A percentile compares a stretch with the other conserved stretches of the same genome.
These are phyloP conservation scores for Uloborus plumipes DNA, from an alignment of 2,888 invertebrate genomes.

Conservation along the genomic window DNA sequence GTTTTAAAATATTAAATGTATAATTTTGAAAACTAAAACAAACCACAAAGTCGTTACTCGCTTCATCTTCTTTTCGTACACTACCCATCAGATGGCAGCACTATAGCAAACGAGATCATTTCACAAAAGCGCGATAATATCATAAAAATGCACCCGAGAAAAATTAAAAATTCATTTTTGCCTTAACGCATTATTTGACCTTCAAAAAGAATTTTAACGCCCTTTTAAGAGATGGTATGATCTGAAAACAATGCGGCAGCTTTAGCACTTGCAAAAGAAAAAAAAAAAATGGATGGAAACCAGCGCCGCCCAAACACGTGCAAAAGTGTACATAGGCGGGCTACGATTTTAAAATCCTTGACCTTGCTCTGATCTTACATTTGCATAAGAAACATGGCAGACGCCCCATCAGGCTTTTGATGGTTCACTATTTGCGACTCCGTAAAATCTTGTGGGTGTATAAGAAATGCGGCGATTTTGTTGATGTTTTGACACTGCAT, in stretches of 20 bases:
- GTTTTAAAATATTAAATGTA: too few species aligned
- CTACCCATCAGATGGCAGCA: constrained; percentile 1
- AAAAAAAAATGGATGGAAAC: constrained; percentile 13
- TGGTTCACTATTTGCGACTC: too few species aligned
- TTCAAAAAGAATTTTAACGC: constrained; percentile 49
- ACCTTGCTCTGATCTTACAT: constrained; percentile 44
- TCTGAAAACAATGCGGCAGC: not conserved
- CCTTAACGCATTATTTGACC: constrained; percentile 21
- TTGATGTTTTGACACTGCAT: too few species aligned
- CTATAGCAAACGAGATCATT: not conserved
- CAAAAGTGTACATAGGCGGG: constrained; percentile 20
- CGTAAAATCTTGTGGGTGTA: too few species aligned
- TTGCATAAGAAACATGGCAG: constrained; percentile 32
- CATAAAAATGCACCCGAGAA: not conserved
- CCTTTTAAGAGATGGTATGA: constrained; percentile 14
- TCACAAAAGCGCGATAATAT: not conserved
- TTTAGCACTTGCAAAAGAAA: constrained; percentile 1
- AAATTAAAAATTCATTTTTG: not conserved
- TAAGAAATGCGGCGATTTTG: too few species aligned
- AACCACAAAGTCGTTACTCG: too few species aligned
- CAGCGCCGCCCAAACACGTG: constrained; percentile 44
- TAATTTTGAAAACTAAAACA: too few species aligned
- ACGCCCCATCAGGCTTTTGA: constrained; percentile 12
- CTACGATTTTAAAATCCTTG: constrained; percentile 40
- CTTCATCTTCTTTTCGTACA: too few species aligned